Evolutionary conservation across 1,140 invertebrate genomes (phyloP), one percentile per base, ranked within the genome.

Genomic region (Chionoecetes opilio): DNA sequence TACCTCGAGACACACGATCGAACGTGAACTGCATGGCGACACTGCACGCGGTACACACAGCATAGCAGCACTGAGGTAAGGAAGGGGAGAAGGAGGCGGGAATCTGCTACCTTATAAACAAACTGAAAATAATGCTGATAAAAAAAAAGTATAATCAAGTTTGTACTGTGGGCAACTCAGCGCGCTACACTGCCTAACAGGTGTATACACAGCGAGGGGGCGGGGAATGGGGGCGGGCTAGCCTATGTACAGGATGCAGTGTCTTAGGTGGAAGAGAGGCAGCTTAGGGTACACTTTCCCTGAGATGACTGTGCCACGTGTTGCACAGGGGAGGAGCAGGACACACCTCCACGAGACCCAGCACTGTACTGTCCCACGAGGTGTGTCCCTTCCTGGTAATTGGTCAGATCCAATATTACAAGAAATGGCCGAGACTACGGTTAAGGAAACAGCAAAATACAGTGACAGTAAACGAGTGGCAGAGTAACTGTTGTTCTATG

Each of bases 261-360:
- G 38, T 90, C 89, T 91, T 32, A 26, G 87, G 87, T 82, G 46
- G 86, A 84, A 87, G 53, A 89, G 84, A 38, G 86, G 86, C 85
- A 89, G 93, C 86, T 82, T 63, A 63, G 93, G 93, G 93, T 87
- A 84, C 63, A 94, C n/a, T 41, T 94, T 94, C 93, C 93, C 93
- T 94, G 93, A 94, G 93, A 87, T 88, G 87, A 89, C 87, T 89
- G 87, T 94, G 93, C 93, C 88, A 90, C 34, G 90, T 38, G 26
- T 82, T n/a, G 87, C 93, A 94, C 93, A 94, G 46, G 93, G 53
- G 63, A 89, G 86, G 35, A 82, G 29, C 38, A 75, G 35, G 87
- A 86, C 93, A 82, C 86, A 89, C 46, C 91, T 92, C 82, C 31
- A 92, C n/a, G 63, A 21, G 21, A 21, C 46, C 31, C n/a, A 82